Conservation (phyloP, 2,113 vertebrate genomes). For the Onychostoma macrolepis region DNA sequence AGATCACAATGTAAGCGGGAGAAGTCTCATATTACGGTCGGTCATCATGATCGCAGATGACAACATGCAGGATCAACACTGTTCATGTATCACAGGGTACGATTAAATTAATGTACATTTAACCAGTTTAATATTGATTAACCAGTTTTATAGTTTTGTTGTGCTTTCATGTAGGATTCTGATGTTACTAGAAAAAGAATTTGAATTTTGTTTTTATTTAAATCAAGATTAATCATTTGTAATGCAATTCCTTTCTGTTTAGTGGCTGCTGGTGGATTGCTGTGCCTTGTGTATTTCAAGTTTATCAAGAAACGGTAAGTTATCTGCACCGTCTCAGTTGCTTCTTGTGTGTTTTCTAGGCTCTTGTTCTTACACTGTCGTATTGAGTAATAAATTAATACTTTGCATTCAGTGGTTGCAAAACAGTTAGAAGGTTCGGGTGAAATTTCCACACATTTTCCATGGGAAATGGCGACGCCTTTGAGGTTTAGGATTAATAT, state of each 20-base stretch:
- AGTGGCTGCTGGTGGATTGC: accelerated
- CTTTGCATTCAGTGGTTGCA: neutral
- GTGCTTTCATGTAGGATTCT: too few species aligned
- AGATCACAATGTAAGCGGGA: too few species aligned
- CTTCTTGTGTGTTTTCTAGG: neutral
- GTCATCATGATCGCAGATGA: too few species aligned
- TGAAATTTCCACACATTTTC: neutral
- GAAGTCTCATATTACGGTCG: too few species aligned
- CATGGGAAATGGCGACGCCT: neutral
- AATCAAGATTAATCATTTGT: neutral
- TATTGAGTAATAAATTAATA: neutral
- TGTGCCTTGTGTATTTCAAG: accelerated
- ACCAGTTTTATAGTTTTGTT: too few species aligned
- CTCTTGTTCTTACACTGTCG: neutral
- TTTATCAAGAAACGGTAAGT: neutral
- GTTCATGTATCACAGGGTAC: too few species aligned
- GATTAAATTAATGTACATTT: too few species aligned
- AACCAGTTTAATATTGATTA: too few species aligned
- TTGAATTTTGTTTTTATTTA: neutral
- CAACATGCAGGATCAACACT: too few species aligned
- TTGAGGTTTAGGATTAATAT: neutral
- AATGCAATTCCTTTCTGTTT: neutral
- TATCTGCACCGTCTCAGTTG: neutral
- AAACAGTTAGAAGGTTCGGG: neutral
- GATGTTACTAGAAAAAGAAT: neutral